Evolutionary conservation across 2,797 vertebrate genomes (phyloP).

Genomic region (Lateolabrax maculatus): DNA sequence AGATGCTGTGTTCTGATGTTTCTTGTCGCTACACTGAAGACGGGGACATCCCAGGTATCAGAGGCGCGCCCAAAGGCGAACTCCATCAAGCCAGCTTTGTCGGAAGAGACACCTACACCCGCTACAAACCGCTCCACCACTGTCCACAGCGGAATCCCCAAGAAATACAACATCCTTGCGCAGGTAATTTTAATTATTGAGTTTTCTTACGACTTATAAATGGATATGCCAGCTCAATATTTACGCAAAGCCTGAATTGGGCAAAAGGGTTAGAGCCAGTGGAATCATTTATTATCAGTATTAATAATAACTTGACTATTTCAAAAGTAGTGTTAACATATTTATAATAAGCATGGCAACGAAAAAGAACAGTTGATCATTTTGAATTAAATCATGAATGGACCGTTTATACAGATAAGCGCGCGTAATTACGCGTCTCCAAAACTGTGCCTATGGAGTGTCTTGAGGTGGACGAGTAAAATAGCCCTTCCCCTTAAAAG

Average conservation of each 20-base stretch:
- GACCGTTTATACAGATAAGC: not conserved
- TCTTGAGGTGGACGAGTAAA: slow-evolving; percentile 37
- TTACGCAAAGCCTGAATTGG: slow-evolving; percentile 24
- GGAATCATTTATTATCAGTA: not conserved
- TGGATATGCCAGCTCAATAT: not conserved
- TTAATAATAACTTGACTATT: not conserved
- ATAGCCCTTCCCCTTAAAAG: slow-evolving; percentile 32
- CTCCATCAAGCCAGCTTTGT: slow-evolving; percentile 93
- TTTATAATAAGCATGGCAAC: not conserved
- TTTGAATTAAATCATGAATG: not conserved
- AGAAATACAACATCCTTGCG: slow-evolving; percentile 90
- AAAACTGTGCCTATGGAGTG: slow-evolving; percentile 19
- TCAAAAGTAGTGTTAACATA: not conserved
- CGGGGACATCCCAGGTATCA: slow-evolving; percentile 88
- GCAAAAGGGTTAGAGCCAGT: not conserved
- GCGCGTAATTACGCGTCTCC: slow-evolving; percentile 37
- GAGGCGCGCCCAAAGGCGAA: slow-evolving; percentile 92
- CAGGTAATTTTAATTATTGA: slow-evolving; percentile 83
- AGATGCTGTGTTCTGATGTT: slow-evolving; percentile 90
- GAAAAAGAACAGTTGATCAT: not conserved
- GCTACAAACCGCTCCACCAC: slow-evolving; percentile 86
- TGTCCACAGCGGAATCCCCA: slow-evolving; percentile 84
- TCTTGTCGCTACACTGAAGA: slow-evolving; percentile 89
- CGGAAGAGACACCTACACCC: slow-evolving; percentile 88
- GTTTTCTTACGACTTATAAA: not conserved